These are phyloP conservation scores for Myotis myotis DNA, from an alignment of 2,797 vertebrate species.

Conservation along the genomic window DNA sequence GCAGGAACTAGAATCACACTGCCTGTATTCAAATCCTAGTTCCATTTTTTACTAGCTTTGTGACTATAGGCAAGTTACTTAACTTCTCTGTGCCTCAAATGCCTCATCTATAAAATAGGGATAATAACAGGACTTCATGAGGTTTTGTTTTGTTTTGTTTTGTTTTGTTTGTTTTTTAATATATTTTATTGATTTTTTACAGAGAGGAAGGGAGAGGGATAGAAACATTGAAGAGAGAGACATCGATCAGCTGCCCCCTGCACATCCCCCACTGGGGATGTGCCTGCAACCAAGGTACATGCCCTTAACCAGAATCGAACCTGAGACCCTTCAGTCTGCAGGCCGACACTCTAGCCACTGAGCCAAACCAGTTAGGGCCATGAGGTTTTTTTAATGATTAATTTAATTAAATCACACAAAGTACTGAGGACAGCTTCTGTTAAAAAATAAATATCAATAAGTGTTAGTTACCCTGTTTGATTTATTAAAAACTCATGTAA, in stretches of 20 bases:
- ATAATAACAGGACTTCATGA: slow-evolving; percentile 3
- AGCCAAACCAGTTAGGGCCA: too few relatives aligned
- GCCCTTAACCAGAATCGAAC: too few relatives aligned
- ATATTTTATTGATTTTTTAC: too few relatives aligned
- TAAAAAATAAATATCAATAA: neutral
- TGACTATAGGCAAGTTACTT: slow-evolving; percentile 32
- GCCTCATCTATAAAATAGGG: neutral
- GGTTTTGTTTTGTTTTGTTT: neutral
- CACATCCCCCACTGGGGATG: too few relatives aligned
- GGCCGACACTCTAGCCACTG: too few relatives aligned
- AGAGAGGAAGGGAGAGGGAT: too few relatives aligned
- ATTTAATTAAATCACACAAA: slow-evolving; percentile 1
- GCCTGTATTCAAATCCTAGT: neutral
- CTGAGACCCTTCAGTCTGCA: too few relatives aligned
- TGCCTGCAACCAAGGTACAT: too few relatives aligned
- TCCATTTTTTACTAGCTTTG: neutral
- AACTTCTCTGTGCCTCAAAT: neutral
- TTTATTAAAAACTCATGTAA: slow-evolving; percentile 3
- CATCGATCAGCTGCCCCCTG: too few relatives aligned
- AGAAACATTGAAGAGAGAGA: too few relatives aligned
- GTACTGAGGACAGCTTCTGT: neutral
- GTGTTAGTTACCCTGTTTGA: neutral
- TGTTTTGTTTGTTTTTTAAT: too few relatives aligned
- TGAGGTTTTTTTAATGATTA: neutral
- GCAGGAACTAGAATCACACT: neutral